Percentiles rank a stretch among this genome's conserved stretches.
phyloP scores from a whole-genome alignment of 2,113 vertebrate species.

The Prionailurus bengalensis region DNA sequence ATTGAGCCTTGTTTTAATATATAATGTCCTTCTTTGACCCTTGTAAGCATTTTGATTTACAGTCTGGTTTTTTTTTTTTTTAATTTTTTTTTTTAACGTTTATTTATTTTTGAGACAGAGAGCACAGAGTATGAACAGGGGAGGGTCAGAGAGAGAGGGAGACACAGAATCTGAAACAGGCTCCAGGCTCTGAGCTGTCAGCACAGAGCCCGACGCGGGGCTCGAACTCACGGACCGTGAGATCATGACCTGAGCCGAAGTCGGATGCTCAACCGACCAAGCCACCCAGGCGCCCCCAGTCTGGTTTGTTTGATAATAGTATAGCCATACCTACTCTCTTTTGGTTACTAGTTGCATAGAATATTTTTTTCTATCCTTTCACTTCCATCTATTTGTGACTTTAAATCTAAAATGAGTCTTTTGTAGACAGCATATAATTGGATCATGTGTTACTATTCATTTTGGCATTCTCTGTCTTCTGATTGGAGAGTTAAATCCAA shows the following conservation, averaged over 20 bases:
- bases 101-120: no score
- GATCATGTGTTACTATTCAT: not conserved
- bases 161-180: no score
- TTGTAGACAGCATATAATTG: not conserved
- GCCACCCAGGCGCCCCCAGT: no score
- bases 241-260: no score
- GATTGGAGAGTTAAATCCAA: not conserved
- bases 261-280: no score
- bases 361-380: not conserved
- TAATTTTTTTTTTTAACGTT: no score
- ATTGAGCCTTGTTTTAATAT: not conserved
- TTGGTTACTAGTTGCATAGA: not conserved
- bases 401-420: not conserved
- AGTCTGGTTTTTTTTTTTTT: not conserved
- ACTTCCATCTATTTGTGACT: not conserved
- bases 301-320: not conserved
- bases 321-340: not conserved
- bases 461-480: not conserved
- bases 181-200: no score
- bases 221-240: no score
- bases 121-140: no score
- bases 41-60: not conserved
- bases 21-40: not conserved
- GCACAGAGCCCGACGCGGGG: no score
- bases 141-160: no score